Conservation (phyloP, 2,888 invertebrate species). For the Cephus pygmeus region DNA sequence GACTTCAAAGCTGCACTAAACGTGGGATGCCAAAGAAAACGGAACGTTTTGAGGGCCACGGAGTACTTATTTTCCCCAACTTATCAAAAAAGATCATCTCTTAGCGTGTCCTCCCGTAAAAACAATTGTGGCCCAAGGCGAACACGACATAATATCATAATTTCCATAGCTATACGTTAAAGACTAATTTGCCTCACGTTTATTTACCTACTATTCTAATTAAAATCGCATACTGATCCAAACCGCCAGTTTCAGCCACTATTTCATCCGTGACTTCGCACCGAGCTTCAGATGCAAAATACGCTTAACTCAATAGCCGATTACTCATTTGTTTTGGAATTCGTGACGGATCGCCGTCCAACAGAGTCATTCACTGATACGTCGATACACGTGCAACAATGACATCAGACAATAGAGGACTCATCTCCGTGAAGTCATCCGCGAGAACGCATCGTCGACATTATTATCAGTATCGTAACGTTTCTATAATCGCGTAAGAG, state of each 20-base stretch:
- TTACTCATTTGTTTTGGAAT: background rate
- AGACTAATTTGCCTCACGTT: background rate
- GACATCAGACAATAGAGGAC: background rate
- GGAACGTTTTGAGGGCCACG: background rate
- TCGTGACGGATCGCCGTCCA: background rate
- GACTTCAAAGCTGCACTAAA: constrained; percentile 4
- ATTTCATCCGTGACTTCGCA: background rate
- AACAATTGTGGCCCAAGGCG: background rate
- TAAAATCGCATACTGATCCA: background rate
- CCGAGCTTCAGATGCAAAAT: background rate
- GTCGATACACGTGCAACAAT: background rate
- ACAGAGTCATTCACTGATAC: background rate
- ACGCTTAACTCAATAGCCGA: background rate
- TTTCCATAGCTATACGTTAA: background rate
- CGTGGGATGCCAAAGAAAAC: constrained; percentile 1
- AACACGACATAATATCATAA: background rate
- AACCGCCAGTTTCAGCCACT: background rate
- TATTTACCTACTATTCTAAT: background rate
- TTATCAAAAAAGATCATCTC: background rate
- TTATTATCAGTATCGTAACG: background rate
- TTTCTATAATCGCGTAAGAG: background rate
- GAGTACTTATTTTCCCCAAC: background rate
- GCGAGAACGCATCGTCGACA: background rate
- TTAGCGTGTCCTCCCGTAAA: background rate
- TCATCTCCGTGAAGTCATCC: background rate